phyloP scores from a whole-genome alignment of 2,113 vertebrate genomes.

The Caranx melampygus region DNA sequence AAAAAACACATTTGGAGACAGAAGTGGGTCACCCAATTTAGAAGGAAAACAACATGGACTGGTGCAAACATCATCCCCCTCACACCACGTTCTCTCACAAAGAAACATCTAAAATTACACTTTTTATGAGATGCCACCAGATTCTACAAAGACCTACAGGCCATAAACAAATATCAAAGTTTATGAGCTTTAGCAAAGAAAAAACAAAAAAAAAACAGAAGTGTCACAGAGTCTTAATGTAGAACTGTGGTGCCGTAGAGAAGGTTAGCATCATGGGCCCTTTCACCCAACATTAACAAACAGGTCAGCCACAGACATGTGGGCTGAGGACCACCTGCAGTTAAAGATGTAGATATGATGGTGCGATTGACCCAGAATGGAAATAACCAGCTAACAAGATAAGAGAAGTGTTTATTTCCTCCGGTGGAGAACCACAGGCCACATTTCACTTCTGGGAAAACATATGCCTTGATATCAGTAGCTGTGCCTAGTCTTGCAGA shows the following conservation, averaged over 20 bases:
- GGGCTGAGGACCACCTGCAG: background rate
- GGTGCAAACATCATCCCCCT: constrained; percentile 34
- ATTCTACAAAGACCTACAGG: constrained; percentile 1
- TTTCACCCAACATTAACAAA: background rate
- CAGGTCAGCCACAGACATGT: background rate
- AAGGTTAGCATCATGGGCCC: background rate
- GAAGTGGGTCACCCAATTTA: constrained; percentile 72
- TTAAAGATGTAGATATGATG: background rate
- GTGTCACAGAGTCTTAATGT: background rate
- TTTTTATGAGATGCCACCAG: background rate
- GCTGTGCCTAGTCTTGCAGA: constrained; percentile 7
- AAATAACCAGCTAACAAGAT: constrained; percentile 24
- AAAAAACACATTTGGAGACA: constrained; percentile 56
- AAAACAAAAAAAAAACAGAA: background rate
- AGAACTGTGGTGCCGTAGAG: background rate
- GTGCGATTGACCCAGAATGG: constrained; percentile 18
- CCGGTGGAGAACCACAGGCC: background rate
- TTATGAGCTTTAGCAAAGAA: background rate
- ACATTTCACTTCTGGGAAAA: constrained; percentile 27
- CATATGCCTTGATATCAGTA: constrained; percentile 3
- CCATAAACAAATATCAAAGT: constrained; percentile 32
- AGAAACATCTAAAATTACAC: background rate
- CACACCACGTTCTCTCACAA: constrained; percentile 1
- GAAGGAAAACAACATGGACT: constrained; percentile 56
- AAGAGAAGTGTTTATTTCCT: background rate